These are phyloP conservation scores for Pegoplata infirma DNA, from an alignment of 2,888 invertebrate species.

Conservation along the genomic window DNA sequence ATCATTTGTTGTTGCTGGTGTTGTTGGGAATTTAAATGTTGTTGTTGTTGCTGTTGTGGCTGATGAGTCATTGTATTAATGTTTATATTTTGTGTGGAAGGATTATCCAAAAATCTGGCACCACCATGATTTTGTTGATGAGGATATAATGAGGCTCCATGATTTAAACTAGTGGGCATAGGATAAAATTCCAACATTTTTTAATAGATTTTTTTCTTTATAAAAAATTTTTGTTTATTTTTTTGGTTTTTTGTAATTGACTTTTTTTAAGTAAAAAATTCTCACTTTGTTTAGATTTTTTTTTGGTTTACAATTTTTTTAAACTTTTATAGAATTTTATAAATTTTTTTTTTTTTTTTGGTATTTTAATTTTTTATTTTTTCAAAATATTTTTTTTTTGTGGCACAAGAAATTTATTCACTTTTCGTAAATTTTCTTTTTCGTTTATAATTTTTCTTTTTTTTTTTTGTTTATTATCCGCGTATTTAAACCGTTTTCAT, in stretches of 20 bases:
- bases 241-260: constrained; percentile 26
- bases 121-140: constrained; percentile 68
- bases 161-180: constrained; percentile 76
- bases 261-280: neutral
- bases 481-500: constrained; percentile 73
- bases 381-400: no score
- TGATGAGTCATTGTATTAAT: constrained; percentile 58
- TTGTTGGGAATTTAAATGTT: constrained; percentile 29
- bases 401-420: constrained; percentile 1
- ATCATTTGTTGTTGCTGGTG: constrained; percentile 50
- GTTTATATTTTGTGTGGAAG: constrained; percentile 59
- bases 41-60: constrained; percentile 42
- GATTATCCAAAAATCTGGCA: constrained; percentile 75
- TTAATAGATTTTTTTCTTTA: constrained; percentile 9
- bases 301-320: neutral
- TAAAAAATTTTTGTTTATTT: neutral
- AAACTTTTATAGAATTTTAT: constrained; percentile 7
- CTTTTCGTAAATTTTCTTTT: constrained; percentile 21
- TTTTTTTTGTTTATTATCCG: constrained; percentile 21
- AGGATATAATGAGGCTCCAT: constrained; percentile 74
- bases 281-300: neutral
- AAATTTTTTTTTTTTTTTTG: constrained; percentile 10
- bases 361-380: constrained; percentile 11
- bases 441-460: neutral
- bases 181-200: constrained; percentile 78